Conservation (phyloP, 2,797 vertebrate genomes). For the Cyclura pinguis region DNA sequence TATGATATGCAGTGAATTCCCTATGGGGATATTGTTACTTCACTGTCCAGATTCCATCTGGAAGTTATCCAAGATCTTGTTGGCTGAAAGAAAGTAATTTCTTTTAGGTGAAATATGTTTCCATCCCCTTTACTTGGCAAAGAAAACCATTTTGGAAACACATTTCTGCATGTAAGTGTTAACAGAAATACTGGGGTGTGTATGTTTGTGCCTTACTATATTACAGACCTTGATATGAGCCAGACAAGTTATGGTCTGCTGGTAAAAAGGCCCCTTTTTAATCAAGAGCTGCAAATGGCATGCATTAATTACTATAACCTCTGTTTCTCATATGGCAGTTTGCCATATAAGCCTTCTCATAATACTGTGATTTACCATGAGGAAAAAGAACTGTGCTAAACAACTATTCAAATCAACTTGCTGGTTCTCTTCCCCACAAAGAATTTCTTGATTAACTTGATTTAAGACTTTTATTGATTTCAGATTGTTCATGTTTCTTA, state of each 20-base stretch:
- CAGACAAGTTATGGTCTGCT: not conserved
- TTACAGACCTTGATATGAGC: not conserved
- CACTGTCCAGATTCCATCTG: slow-evolving; percentile 63
- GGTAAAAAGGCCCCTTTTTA: not conserved
- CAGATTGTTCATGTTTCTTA: not conserved
- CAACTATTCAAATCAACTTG: slow-evolving; percentile 48
- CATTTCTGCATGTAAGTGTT: slow-evolving; percentile 35
- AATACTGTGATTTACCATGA: slow-evolving; percentile 43
- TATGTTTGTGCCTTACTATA: slow-evolving; percentile 22
- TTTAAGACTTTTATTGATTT: slow-evolving; percentile 26
- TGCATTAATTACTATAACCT: not conserved
- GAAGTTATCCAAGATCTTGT: slow-evolving; percentile 49
- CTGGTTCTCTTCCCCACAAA: slow-evolving; percentile 50
- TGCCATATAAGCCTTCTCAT: slow-evolving; percentile 34
- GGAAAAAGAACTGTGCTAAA: slow-evolving; percentile 52
- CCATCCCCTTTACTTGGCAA: slow-evolving; percentile 26
- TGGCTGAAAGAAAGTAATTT: slow-evolving; percentile 54
- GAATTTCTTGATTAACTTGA: slow-evolving; percentile 42
- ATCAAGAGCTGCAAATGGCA: rapidly evolving
- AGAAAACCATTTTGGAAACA: slow-evolving; percentile 52
- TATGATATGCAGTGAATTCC: slow-evolving; percentile 32
- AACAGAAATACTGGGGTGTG: not conserved
- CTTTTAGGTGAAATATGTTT: slow-evolving; percentile 68
- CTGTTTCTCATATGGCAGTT: rapidly evolving
- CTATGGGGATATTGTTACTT: slow-evolving; percentile 52